Evolutionary conservation across 1,140 invertebrate species (phyloP).

Genomic region (Heliothis subflexa): DNA sequence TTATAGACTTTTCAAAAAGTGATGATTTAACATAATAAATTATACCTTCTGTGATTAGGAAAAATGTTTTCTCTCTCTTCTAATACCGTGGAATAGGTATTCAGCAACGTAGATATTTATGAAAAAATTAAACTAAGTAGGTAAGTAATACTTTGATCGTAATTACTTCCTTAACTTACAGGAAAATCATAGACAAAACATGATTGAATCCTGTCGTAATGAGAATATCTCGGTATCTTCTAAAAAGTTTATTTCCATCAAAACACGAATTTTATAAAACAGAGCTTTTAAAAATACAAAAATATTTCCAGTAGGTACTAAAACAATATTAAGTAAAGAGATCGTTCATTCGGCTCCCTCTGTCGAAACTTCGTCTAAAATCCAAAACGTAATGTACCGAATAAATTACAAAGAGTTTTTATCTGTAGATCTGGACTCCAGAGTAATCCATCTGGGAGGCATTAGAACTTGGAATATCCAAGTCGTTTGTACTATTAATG

Average conservation of each 20-base stretch:
- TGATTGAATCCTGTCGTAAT: background rate
- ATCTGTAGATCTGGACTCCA: constrained; percentile 64
- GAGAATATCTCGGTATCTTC: background rate
- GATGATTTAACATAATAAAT: too few relatives aligned
- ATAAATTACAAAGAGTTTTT: constrained; percentile 59
- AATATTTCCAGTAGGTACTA: constrained; percentile 15
- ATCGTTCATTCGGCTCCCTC: constrained; percentile 12
- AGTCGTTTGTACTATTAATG: constrained; percentile 67
- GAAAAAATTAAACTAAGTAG: too few relatives aligned
- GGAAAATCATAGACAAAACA: background rate
- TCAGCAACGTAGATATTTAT: too few relatives aligned
- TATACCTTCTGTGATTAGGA: too few relatives aligned
- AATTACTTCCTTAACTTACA: background rate
- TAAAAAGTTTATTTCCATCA: background rate
- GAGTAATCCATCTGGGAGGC: constrained; percentile 59
- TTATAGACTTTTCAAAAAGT: too few relatives aligned
- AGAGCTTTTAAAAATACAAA: constrained; percentile 12
- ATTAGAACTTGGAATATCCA: constrained; percentile 58
- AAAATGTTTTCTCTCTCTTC: too few relatives aligned
- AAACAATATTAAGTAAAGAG: constrained; percentile 28
- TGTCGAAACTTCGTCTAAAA: constrained; percentile 35
- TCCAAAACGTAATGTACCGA: constrained; percentile 43
- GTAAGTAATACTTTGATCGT: too few relatives aligned
- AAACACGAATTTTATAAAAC: constrained; percentile 2
- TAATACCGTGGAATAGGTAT: too few relatives aligned